Base-by-base conservation (phyloP, 2,797 vertebrate genomes). In the Centroberyx gerrardi region DNA sequence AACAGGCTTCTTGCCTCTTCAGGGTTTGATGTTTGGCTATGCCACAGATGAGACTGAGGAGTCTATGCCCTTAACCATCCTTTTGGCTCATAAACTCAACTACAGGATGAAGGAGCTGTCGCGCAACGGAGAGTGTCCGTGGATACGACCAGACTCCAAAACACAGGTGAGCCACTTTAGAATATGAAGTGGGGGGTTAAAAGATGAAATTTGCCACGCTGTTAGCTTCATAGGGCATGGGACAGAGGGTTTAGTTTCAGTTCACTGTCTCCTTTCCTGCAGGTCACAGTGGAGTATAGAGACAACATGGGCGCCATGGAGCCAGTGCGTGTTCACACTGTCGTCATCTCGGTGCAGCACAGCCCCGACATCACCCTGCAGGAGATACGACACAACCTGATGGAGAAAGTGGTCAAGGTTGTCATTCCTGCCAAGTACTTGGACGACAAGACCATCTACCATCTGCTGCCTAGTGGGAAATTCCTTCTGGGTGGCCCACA, bases 1-100 rank as follows among this genome's bases (percentile, higher is more conserved):
- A 15, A 46, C 44, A 46, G 44, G 44, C 4, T 1, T 53, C 27
- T 65, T 49, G 9, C 72, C 9, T 78, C 27, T 28, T 46, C 80
- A 95, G 95, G 94, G 94, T 67, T 73, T 96, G 72, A 96, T 96
- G 94, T 96, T 96, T 62, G 95, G 94, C 46, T 96, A 94, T 49
- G 95, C 95, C 63, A 95, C 90, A 0, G 93, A 96, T 68, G 95
- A 96, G 89, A 96, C 94, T 0, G 93, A 95, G n/a, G 95, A 95
- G 87, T 96, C 91, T 28, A 95, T 96, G 94, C 94, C 95, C 0
- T 53, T 95, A 70, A 95, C 94, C 62, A 51, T 96, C 69, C 77
- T 95, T 0, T 54, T 96, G 76, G 95, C 93, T 33, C 95, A 96
- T 66, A 94, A 93, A 70, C 88, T 95, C 66, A 92, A 91, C 78